A percentile compares a stretch with the other conserved stretches of the same genome.
phyloP scores from a whole-genome alignment of 1,140 invertebrate genomes.

The Leguminivora glycinivorella region DNA sequence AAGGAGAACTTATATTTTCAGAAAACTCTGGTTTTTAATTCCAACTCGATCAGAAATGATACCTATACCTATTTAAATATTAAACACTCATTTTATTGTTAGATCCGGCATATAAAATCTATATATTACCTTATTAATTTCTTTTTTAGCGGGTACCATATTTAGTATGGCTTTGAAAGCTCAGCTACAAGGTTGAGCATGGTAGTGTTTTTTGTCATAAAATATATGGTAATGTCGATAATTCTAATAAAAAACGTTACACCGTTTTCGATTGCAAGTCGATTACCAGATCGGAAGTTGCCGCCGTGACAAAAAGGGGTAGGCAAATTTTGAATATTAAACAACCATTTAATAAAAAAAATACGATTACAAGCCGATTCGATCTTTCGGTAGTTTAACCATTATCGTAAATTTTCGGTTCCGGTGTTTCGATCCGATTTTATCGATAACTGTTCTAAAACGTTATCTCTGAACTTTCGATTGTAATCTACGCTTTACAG shows the following conservation, averaged over 20 bases:
- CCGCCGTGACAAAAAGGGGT: constrained; percentile 48
- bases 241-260: not conserved
- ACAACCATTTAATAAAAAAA: constrained; percentile 44
- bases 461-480: constrained; percentile 31
- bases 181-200: no score
- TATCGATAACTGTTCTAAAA: constrained; percentile 38
- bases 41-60: no score
- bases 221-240: not conserved
- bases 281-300: constrained; percentile 35
- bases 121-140: no score
- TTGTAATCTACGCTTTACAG: constrained; percentile 27
- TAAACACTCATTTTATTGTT: no score
- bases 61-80: no score
- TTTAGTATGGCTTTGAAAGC: no score
- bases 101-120: no score
- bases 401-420: constrained; percentile 37
- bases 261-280: constrained; percentile 12
- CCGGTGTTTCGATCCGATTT: constrained; percentile 35
- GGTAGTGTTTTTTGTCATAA: no score
- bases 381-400: constrained; percentile 41
- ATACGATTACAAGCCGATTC: constrained; percentile 42
- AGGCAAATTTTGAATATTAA: constrained; percentile 52
- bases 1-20: no score
- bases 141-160: no score
- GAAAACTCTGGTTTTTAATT: no score